Base-by-base conservation (phyloP, 2,888 invertebrate genomes). In the Apocheima hispidaria region DNA sequence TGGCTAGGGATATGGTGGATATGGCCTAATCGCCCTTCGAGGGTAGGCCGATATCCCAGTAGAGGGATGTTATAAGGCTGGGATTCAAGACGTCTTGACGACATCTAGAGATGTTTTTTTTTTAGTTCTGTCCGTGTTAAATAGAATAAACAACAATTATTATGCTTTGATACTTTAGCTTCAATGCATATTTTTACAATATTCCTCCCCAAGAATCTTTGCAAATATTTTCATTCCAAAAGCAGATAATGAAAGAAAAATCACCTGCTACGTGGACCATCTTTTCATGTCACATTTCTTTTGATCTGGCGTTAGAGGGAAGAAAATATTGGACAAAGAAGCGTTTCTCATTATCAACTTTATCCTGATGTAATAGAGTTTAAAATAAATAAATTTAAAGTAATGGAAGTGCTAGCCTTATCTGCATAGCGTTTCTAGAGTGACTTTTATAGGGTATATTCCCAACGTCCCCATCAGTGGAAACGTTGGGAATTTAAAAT, bases 261-360 rank as follows among this genome's bases (percentile, higher is more conserved):
- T 36, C 46, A 60, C 52, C 33, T 35, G 48, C 40, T 33, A 21
- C 20, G 30, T 52, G 51, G 35, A 52, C 10, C 33, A 48, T 65
- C 59, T 49, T 50, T 62, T 59, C 60, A 50, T 41, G 60, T 53
- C 60, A 62, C 62, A 53, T 64, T 67, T 63, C 65, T 56, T 69
- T 69, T 65, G 60, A 67, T 67, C 58, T 48, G 50, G 53, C 20
- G 49, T 51, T 48, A 16, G 50, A 28, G 36, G 28, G 52, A 41
- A 46, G 38, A 49, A 23, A 44, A 53, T 50, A 18, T 36, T 48
- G 38, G 26, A 30, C 33, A 35, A 16, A 50, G 4, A 18, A 33
- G 14, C 10, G 10, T 52, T 48, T 38, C 23, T 59, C 51, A 41
- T 28, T 54, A 35, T 54, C 23, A 54, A 60, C 60, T 36, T 35